Conservation (phyloP, 2,888 invertebrate species). For the Brenthis ino region DNA sequence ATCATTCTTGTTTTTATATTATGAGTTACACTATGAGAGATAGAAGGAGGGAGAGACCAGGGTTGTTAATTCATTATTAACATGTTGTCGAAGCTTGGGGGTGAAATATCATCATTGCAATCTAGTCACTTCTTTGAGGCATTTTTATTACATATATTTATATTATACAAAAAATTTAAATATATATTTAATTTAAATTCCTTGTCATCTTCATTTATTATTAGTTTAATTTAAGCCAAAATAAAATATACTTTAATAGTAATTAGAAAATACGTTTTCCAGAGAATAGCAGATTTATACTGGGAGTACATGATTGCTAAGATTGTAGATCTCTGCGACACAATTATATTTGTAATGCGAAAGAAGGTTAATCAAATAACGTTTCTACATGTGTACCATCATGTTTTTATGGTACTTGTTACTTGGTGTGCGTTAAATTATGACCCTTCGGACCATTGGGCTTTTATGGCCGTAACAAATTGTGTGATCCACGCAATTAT, state of each 20-base stretch:
- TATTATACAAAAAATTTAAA: too few relatives aligned
- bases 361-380: constrained; percentile 88
- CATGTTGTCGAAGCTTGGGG: too few relatives aligned
- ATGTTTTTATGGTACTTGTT: constrained; percentile 86
- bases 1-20: too few relatives aligned
- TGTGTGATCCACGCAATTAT: constrained; percentile 87
- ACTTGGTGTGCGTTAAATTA: constrained; percentile 88
- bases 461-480: constrained; percentile 85
- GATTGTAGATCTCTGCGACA: constrained; percentile 86
- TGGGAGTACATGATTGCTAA: constrained; percentile 89
- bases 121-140: too few relatives aligned
- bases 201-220: too few relatives aligned
- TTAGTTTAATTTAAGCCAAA: too few relatives aligned
- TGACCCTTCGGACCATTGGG: constrained; percentile 87
- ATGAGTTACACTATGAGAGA: too few relatives aligned
- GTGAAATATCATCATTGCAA: too few relatives aligned
- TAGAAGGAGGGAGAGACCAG: too few relatives aligned
- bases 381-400: constrained; percentile 93
- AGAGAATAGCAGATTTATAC: constrained; percentile 51
- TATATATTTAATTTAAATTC: too few relatives aligned
- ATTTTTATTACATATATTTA: too few relatives aligned
- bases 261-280: constrained; percentile 26
- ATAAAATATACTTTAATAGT: constrained; percentile 19
- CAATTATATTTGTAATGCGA: constrained; percentile 91
- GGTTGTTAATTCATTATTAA: too few relatives aligned